phyloP scores from a whole-genome alignment of 2,888 invertebrate species.

The Calameuta pallipes region DNA sequence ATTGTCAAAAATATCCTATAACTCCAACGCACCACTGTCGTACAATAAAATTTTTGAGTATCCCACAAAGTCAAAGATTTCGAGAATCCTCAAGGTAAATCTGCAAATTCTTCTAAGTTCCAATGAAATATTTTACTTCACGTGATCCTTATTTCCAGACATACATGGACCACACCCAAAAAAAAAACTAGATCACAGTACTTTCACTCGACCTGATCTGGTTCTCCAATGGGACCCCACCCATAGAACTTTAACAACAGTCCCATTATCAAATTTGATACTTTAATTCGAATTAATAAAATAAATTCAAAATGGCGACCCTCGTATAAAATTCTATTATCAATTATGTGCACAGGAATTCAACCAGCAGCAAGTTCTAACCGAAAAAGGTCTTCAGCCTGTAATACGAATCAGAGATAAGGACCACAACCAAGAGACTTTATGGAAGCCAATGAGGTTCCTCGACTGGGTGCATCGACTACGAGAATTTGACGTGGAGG shows the following conservation, averaged over 20 bases:
- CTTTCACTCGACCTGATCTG: not conserved
- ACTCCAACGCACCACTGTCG: not conserved
- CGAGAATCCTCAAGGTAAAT: not conserved
- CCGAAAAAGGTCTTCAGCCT: constrained; percentile 51
- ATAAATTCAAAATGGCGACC: not conserved
- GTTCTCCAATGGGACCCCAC: not conserved
- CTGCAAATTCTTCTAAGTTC: not conserved
- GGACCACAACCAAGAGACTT: constrained; percentile 47
- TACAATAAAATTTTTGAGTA: not conserved
- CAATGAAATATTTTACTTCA: not conserved
- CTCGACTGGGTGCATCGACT: constrained; percentile 58
- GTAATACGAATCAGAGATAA: constrained; percentile 58
- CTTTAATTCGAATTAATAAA: not conserved
- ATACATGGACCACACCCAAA: not conserved
- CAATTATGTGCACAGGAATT: constrained; percentile 52
- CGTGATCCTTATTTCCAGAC: not conserved
- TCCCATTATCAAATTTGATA: not conserved
- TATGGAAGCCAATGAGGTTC: constrained; percentile 58
- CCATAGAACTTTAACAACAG: not conserved
- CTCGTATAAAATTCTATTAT: not conserved
- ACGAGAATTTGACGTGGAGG: constrained; percentile 58
- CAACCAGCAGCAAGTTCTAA: constrained; percentile 57
- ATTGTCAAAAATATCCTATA: not conserved
- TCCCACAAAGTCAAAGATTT: not conserved
- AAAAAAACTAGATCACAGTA: not conserved